Conservation (phyloP, 2,113 vertebrate species). For the pig (Sus scrofa) region DNA sequence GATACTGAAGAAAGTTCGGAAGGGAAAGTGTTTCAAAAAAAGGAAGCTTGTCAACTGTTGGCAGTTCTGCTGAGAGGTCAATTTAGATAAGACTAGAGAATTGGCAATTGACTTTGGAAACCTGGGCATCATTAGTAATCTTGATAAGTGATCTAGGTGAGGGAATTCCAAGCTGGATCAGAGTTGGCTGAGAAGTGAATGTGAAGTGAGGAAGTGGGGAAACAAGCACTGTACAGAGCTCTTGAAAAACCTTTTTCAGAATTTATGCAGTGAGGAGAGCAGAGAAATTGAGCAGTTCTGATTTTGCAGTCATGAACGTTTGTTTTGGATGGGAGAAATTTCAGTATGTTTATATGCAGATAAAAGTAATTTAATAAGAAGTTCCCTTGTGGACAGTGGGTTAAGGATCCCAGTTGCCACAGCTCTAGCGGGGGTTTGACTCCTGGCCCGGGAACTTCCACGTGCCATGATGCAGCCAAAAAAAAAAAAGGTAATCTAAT, state of each 20-base stretch:
- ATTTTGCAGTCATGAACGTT: constrained; percentile 3
- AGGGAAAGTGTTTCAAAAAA: constrained; percentile 12
- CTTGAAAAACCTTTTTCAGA: not conserved
- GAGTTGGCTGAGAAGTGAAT: not conserved
- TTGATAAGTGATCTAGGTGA: not conserved
- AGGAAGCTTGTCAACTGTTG: constrained; percentile 34
- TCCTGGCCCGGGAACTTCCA: no score
- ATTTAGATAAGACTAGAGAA: constrained; percentile 44
- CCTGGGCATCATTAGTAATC: not conserved
- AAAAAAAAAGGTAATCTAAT: not conserved
- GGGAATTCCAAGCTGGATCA: not conserved
- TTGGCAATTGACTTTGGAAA: constrained; percentile 49
- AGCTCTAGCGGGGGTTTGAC: no score
- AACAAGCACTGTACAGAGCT: not conserved
- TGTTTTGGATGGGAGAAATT: constrained; percentile 31
- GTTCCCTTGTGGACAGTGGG: not conserved
- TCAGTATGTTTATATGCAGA: constrained; percentile 49
- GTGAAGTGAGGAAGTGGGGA: not conserved
- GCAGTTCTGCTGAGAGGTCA: constrained; percentile 14
- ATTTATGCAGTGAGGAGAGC: not conserved
- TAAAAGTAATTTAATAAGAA: not conserved
- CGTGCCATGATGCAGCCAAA: no score
- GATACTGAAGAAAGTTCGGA: constrained; percentile 32
- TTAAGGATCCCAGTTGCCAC: no score
- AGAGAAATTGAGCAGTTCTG: not conserved